Evolutionary conservation across 1,140 invertebrate species (phyloP), one percentile per base, ranked within the genome.

Genomic region (Apis florea): DNA sequence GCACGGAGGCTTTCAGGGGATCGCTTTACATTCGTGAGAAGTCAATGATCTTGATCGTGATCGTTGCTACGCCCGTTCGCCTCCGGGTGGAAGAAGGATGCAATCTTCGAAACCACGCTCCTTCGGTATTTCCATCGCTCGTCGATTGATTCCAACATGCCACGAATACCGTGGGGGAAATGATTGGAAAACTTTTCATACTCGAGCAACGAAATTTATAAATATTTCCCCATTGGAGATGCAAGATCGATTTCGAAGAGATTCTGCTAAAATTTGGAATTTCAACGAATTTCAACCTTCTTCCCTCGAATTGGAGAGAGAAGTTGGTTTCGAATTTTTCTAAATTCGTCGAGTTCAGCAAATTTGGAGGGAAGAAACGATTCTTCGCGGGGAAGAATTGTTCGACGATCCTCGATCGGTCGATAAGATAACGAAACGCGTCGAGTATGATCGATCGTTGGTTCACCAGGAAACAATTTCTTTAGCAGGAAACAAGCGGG

Each of bases 41-140:
- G 90, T 91, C 90, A 88, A 90, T 90, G 90, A 92, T 91, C 91
- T 89, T 90, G 90, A 92, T 92, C 91, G 89, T 87, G 89, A 90
- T 91, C 85, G 84, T 80, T 68, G 49, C 71, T 83, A 79, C 82
- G 82, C 85, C 78, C 68, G 87, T 79, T 85, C 56, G 68, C 81
- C 79, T 83, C 68, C 71, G 63, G 49, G 82, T 31, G 40, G 59
- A 51, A 82, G 73, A 82, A 63, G 31, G 53, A 73, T 40, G 31
- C 51, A 26, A 40, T 8, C n/a, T 71, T n/a, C 53, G 26, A n/a
- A 74, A 51, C 79, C 40, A n/a, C 21, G 78, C 13, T 17, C 71
- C 0, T 51, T 26, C n/a, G 79, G 72, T 75, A 81, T 81, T 81
- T 81, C 49, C 47, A 75, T 56, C 69, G 79, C 59, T 66, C 19